Evolutionary conservation across 2,113 vertebrate genomes (phyloP), one percentile per base, ranked within the genome.

Genomic region (Oplegnathus fasciatus): DNA sequence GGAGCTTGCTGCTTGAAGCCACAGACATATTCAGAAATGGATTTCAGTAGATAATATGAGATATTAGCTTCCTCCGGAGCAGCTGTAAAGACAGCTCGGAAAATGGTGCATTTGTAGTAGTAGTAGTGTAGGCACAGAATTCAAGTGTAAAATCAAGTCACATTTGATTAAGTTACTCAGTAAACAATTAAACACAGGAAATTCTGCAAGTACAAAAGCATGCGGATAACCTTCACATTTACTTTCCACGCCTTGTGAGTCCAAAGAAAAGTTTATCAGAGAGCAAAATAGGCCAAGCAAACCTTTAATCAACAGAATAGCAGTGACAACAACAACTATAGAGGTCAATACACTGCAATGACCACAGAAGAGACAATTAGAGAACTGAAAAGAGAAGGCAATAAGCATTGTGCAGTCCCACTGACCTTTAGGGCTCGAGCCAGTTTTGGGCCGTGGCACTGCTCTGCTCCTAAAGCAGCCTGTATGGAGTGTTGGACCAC

Each of bases 401-500:
- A 20, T 4, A 58, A 26, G 15, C 40, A 14, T 0, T 13, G 26
- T 9, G 0, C 1, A n/a, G 32, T 26, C 46, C 2, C 4, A 87
- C 94, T 86, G 91, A 98, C 98, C 97, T 97, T 94, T 24, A 99
- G 95, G 0, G 89, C 95, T 15, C 82, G 75, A 20, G 95, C 92
- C 64, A 99, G 94, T 7, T 65, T 26, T 0, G 44, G 58, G 0
- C 83, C 62, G 0, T 97, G 58, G 15, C 96, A 97, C 20, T 75
- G 81, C 82, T 93, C 82, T 8, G 94, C 92, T 0, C 97, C 97
- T 86, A 98, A 92, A 3, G 93, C 94, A 0, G 96, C 96, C 96
- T 97, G 97, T 75, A 99, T 88, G 54, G 96, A 42, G 11, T 97
- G 97, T 82, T 93, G 92, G 58, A 99, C 94, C 62, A 97, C 96